Conservation (phyloP, 2,888 invertebrate genomes). For the Melanophora roralis region DNA sequence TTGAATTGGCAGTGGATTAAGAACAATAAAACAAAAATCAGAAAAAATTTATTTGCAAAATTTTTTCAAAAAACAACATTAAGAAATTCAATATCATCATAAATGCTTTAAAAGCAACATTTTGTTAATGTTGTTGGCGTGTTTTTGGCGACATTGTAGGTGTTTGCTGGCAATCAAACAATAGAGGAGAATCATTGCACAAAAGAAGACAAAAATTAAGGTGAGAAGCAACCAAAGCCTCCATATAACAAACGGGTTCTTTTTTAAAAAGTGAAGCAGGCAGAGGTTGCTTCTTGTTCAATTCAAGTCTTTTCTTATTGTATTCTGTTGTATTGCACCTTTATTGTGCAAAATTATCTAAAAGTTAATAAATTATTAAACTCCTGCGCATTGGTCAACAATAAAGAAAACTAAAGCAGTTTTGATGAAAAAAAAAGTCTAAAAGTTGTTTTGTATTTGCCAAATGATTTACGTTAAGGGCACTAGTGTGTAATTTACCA, state of each 20-base stretch:
- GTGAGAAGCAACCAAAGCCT: too few relatives aligned
- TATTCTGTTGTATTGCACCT: not conserved
- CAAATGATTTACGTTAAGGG: conserved; percentile 52
- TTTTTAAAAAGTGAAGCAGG: too few relatives aligned
- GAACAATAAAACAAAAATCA: conserved; percentile 11
- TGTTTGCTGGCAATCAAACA: conserved; percentile 43
- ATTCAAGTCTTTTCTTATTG: not conserved
- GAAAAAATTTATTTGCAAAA: not conserved
- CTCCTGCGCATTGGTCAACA: conserved; percentile 59
- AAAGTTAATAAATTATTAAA: conserved; percentile 61
- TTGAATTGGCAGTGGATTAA: conserved; percentile 36
- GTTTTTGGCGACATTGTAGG: conserved; percentile 57
- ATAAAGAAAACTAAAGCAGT: conserved; percentile 24
- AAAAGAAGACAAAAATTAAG: conserved; percentile 42
- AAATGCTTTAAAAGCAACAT: conserved; percentile 43
- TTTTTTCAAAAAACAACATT: conserved; percentile 22
- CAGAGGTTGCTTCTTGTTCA: too few relatives aligned
- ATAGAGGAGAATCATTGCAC: conserved; percentile 27
- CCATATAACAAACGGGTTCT: too few relatives aligned
- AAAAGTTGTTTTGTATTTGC: not conserved
- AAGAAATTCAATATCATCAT: conserved; percentile 59
- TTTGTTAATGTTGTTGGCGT: conserved; percentile 37
- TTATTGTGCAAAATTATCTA: conserved; percentile 60
- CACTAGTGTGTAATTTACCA: conserved; percentile 61
- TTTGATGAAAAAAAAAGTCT: not conserved